Conservation (phyloP, 2,113 vertebrate species). For the Carlito syrichta region DNA sequence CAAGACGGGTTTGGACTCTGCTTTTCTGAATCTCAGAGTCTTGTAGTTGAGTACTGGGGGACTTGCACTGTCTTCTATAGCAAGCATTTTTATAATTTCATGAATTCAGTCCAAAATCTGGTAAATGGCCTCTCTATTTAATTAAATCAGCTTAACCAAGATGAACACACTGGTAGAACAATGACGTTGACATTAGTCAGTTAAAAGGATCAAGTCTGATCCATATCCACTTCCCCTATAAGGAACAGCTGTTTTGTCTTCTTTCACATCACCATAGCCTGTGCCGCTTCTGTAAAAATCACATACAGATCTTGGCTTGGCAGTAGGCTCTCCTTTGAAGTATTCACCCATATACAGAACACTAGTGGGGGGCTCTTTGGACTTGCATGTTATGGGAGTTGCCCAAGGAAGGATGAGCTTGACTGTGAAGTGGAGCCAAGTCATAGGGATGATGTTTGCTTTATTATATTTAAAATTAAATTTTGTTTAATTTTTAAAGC, state of each 20-base stretch:
- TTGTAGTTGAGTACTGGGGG: neutral
- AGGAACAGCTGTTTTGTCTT: neutral
- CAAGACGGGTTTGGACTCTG: neutral
- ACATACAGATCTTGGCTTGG: neutral
- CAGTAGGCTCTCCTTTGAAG: slow-evolving; percentile 18
- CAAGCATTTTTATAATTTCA: neutral
- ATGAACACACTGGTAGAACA: neutral
- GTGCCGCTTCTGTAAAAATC: neutral
- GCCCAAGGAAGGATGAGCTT: neutral
- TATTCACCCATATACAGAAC: neutral
- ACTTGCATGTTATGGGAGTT: neutral
- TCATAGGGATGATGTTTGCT: neutral
- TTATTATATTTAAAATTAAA: slow-evolving; percentile 11
- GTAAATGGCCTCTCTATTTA: neutral
- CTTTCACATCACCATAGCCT: neutral
- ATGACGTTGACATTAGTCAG: neutral
- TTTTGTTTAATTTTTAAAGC: neutral
- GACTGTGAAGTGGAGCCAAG: neutral
- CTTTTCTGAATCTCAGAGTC: neutral
- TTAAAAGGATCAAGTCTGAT: neutral
- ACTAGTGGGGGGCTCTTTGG: neutral
- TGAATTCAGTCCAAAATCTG: neutral
- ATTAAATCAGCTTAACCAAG: neutral
- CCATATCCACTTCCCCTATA: neutral
- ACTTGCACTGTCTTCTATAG: neutral